Evolutionary conservation across 92 coral and sea anemone genomes (phyloP), one percentile per base, ranked within the genome.

Genomic region (Zoanthus gigantus): DNA sequence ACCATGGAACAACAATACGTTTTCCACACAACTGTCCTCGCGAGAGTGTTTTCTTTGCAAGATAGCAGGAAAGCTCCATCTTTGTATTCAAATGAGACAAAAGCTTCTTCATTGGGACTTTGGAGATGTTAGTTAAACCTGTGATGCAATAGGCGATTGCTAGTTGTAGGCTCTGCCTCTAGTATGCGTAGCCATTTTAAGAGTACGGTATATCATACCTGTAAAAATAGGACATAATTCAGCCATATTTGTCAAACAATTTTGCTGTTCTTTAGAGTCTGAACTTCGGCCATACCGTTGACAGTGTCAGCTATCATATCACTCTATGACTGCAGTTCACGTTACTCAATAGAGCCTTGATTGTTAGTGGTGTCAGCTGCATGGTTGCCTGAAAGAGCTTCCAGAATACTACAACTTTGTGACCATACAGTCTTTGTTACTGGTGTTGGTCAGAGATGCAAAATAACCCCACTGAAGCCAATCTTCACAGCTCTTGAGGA

Each of bases 81-180:
- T 86, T 77, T 44, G 89, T 86, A 7, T 54, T 60, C 7, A 17
- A 48, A 42, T 72, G 71, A 13, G 83, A 86, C 89, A 75, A 76
- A 58, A 86, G 83, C 54, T 75, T 86, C 82, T 87, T 87, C 85
- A 87, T 77, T 50, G 84, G 84, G 68, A 87, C 90, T 77, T 63
- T 87, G 32, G 90, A 76, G 68, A 87, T 87, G 85, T 77, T 61
- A 4, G 85, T 87, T 11, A 77, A 17, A 66, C 77, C 77, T 65
- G 85, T 87, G 78, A 87, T 87, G 78, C 37, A 84, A 50, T 3
- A 50, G 56, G 56, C 56, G 9, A 50, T 50, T 11, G 56, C 56
- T 7, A 11, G 56, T 50, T 50, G 56, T 50, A 2, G 6, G 56
- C 56, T 7, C 56, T 7, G 6, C 6, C 56, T 50, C 9, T 7